Evolutionary conservation across 2,113 vertebrate species (phyloP).

Genomic region (Chinchilla lanigera): DNA sequence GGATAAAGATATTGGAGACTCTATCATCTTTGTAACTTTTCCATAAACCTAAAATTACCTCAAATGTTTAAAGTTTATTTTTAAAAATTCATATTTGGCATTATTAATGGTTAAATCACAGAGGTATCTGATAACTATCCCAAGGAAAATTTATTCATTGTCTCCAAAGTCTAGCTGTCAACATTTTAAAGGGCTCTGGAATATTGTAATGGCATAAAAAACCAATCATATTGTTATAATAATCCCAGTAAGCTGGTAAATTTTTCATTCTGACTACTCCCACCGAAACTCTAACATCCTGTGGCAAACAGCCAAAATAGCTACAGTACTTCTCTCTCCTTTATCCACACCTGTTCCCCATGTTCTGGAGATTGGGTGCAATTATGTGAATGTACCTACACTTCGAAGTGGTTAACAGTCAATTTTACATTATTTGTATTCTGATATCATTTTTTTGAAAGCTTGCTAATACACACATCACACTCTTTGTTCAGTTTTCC

Average conservation of each 20-base stretch:
- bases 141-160: not conserved
- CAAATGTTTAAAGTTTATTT: not conserved
- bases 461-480: conserved; percentile 2
- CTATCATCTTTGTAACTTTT: not conserved
- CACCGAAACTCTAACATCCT: not conserved
- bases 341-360: not conserved
- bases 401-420: not conserved
- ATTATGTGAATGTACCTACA: not conserved
- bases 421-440: not conserved
- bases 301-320: not conserved
- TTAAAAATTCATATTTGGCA: not conserved
- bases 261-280: not conserved
- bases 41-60: conserved; percentile 12
- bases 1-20: not conserved
- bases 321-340: not conserved
- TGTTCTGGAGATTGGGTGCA: not conserved
- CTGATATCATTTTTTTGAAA: not conserved
- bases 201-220: not conserved
- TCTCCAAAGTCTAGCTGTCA: not conserved
- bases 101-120: not conserved
- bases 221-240: not conserved
- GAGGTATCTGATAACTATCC: not conserved
- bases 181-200: not conserved
- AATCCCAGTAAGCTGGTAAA: not conserved
- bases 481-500: not conserved